A percentile compares a stretch with the other conserved stretches of the same genome.
Conservation (phyloP, 2,888 invertebrate genomes). For the Chouioia cunea region DNA sequence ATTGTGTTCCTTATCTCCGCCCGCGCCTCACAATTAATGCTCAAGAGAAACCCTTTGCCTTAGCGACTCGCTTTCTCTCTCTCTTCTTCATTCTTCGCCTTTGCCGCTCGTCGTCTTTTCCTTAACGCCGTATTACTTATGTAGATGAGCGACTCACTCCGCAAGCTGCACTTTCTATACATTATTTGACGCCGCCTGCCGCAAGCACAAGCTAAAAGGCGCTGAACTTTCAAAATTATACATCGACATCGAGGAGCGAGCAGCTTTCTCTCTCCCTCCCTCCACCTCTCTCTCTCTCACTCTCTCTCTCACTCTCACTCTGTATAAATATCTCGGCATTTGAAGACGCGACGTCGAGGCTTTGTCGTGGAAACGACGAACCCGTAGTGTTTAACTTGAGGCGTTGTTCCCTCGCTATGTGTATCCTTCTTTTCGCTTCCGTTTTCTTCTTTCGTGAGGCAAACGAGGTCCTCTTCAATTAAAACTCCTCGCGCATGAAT, state of each 20-base stretch:
- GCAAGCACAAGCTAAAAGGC: slow-evolving; percentile 58
- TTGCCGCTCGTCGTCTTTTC: slow-evolving; percentile 56
- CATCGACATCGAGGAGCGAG: slow-evolving; percentile 44
- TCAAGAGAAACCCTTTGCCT: slow-evolving; percentile 57
- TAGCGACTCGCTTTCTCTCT: slow-evolving; percentile 40
- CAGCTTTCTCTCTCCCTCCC: too few species aligned
- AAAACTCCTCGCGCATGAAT: slow-evolving; percentile 50
- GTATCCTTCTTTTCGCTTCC: slow-evolving; percentile 4
- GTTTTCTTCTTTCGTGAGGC: slow-evolving; percentile 9
- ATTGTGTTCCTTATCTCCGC: slow-evolving; percentile 63
- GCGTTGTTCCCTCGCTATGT: slow-evolving; percentile 37
- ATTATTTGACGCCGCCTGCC: slow-evolving; percentile 61
- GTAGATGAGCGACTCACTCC: slow-evolving; percentile 62
- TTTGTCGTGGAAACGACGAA: slow-evolving; percentile 43
- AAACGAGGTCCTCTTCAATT: slow-evolving; percentile 47
- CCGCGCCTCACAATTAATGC: slow-evolving; percentile 61
- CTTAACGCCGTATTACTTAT: slow-evolving; percentile 67
- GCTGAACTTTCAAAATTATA: slow-evolving; percentile 63
- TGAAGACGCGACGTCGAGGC: slow-evolving; percentile 44
- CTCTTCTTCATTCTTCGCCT: slow-evolving; percentile 42
- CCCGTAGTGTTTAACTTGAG: slow-evolving; percentile 45
- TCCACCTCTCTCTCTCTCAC: slow-evolving; percentile 43
- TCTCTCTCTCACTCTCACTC: slow-evolving; percentile 16
- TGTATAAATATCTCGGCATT: slow-evolving; percentile 49
- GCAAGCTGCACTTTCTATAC: slow-evolving; percentile 62